phyloP scores from a whole-genome alignment of 2,888 invertebrate species.

The Callinectes sapidus region DNA sequence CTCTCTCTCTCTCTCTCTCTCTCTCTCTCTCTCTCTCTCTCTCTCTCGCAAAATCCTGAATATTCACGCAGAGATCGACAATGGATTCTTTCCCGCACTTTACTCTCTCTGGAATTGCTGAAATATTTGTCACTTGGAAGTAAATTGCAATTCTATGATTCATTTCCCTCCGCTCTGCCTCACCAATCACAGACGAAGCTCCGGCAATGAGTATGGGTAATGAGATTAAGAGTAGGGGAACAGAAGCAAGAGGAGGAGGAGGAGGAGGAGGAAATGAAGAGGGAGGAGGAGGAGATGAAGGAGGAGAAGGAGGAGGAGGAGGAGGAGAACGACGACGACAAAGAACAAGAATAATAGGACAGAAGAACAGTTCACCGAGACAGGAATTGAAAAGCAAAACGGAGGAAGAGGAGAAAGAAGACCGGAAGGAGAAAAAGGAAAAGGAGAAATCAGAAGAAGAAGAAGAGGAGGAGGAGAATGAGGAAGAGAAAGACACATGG shows the following conservation, averaged over 20 bases:
- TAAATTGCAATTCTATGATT: not conserved
- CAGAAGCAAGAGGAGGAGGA: too few relatives aligned
- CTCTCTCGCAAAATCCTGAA: not conserved
- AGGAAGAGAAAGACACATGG: slow-evolving; percentile 32
- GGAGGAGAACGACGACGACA: too few relatives aligned
- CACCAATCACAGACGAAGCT: not conserved
- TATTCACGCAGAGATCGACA: not conserved
- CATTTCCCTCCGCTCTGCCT: not conserved
- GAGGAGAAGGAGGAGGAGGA: too few relatives aligned
- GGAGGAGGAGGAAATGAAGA: too few relatives aligned
- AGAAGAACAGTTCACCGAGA: too few relatives aligned
- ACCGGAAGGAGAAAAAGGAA: not conserved
- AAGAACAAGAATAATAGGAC: too few relatives aligned
- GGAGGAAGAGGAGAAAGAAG: not conserved
- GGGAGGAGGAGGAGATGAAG: too few relatives aligned
- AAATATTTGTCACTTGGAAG: not conserved
- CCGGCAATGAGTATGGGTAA: not conserved
- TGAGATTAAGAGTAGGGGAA: not conserved
- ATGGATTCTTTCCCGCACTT: not conserved
- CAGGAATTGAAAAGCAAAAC: not conserved
- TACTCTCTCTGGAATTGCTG: not conserved
- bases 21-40: not conserved
- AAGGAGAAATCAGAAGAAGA: too few relatives aligned
- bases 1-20: not conserved
- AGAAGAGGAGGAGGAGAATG: not conserved